These are phyloP conservation scores for Phaedon cochleariae DNA, from an alignment of 2,888 invertebrate species.

Conservation along the genomic window DNA sequence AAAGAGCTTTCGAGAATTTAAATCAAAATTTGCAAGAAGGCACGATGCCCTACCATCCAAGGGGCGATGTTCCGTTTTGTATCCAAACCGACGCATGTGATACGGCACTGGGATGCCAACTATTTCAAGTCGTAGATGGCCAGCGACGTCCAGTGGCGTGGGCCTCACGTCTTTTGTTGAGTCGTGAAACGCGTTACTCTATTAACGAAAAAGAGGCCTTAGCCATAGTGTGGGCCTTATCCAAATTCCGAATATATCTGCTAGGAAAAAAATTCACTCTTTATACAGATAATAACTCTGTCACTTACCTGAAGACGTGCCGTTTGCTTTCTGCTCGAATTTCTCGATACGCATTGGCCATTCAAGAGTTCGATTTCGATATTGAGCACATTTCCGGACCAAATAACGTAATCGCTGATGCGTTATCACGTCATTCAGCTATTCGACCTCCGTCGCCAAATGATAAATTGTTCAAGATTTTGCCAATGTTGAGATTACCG, in stretches of 20 bases:
- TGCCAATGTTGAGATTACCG: background rate
- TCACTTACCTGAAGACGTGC: too few relatives aligned
- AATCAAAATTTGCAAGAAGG: background rate
- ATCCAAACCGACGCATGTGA: conserved; percentile 9
- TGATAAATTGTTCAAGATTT: background rate
- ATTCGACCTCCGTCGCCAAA: background rate
- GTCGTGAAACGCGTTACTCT: background rate
- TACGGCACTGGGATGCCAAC: background rate
- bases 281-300: background rate
- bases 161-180: background rate
- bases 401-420: background rate
- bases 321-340: background rate
- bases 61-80: conserved; percentile 8
- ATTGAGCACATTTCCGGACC: background rate
- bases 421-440: too few relatives aligned
- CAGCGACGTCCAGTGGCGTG: background rate
- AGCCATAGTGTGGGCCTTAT: background rate
- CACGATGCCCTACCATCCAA: conserved; percentile 3
- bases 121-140: background rate
- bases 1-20: background rate
- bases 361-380: conserved; percentile 1
- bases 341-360: background rate
- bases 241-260: background rate
- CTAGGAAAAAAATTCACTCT: background rate
- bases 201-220: background rate